phyloP scores from a whole-genome alignment of 1,140 invertebrate genomes.

The Kradibia gibbosae region DNA sequence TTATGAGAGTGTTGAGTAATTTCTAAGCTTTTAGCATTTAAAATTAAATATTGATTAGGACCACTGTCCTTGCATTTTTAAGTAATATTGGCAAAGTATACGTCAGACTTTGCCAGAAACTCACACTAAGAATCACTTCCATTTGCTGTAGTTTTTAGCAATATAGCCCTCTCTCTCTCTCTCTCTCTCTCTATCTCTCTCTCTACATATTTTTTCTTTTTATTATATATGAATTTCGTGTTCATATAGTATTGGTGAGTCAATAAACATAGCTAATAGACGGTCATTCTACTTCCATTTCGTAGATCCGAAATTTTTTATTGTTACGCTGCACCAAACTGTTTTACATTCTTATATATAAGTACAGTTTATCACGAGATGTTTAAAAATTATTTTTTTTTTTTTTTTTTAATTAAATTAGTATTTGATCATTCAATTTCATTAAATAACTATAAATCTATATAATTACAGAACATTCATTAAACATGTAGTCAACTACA shows the following conservation, averaged over 20 bases:
- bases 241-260: neutral
- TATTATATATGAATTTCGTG: constrained; percentile 31
- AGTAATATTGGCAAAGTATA: constrained; percentile 53
- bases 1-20: neutral
- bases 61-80: constrained; percentile 45
- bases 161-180: neutral
- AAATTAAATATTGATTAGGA: constrained; percentile 7
- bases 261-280: constrained; percentile 8
- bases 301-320: no score
- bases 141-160: constrained; percentile 22
- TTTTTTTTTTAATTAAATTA: no score
- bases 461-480: no score
- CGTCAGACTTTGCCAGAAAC: constrained; percentile 50
- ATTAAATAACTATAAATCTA: no score
- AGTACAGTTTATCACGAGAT: no score
- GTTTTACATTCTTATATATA: neutral
- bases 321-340: neutral
- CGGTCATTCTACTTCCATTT: no score
- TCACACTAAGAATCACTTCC: constrained; percentile 23
- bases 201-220: neutral
- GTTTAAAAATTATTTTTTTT: no score
- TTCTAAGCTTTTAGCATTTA: neutral
- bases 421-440: no score
- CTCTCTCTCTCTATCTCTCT: neutral
- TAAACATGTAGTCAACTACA: no score